Base-by-base conservation (phyloP, 1,140 invertebrate species). In the Diabrotica undecimpunctata region DNA sequence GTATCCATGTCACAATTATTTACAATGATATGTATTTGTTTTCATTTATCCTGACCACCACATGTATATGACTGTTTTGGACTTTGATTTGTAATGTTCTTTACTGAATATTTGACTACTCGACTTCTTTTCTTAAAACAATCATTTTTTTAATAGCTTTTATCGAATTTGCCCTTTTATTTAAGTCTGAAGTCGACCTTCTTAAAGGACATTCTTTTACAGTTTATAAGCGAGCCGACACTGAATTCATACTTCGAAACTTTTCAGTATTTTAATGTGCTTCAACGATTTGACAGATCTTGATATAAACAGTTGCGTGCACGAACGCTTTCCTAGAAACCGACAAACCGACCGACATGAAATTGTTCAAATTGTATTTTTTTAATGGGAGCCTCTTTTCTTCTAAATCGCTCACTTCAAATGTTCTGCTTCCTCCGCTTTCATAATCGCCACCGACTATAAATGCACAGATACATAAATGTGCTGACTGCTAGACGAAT, bases 231-330 rank as follows among this genome's bases (percentile, higher is more conserved):
- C 41, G 41, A 46, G 41, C n/a, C 41, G 41, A 8, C n/a, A 46
- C 41, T 46, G 41, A 10, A 8, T 46, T 10, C 8, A 8, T 8
- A 46, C 41, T 46, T 46, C 41, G 41, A n/a, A 46, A 46, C 41
- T 10, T 46, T 46, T 46, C n/a, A 46, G 41, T 46, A 46, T 46
- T 46, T 46, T 46, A n/a, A 8, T 46, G 41, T 46, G 66, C 55
- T 68, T 68, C 63, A 64, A 62, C 57, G 63, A 63, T 62, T 63
- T 70, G 66, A 70, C 66, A 67, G 66, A 70, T 67, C 63, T 70
- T 68, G 68, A 69, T 66, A 59, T 63, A 62, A 46, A 51, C 59
- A 54, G 12, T 70, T 70, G 69, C 69, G 69, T 70, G 69, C 51
- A 67, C 55, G 64, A 65, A 38, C 54, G 57, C 37, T 68, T 70